phyloP scores from a whole-genome alignment of 2,888 invertebrate genomes.

The Acutogordius australiensis region DNA sequence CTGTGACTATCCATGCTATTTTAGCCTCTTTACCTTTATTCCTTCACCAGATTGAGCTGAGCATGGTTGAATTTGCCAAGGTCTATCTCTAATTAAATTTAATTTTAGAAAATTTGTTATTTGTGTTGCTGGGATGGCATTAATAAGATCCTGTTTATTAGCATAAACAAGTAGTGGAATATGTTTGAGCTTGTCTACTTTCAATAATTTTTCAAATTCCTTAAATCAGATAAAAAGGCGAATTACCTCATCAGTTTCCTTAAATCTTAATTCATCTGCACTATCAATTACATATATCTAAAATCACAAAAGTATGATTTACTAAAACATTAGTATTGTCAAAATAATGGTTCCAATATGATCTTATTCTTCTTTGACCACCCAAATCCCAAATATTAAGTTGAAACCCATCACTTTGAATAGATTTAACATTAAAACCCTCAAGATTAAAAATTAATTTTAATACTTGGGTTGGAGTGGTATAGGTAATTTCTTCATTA shows the following conservation, averaged over 20 bases:
- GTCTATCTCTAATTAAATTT: not conserved
- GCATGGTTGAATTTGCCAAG: not conserved
- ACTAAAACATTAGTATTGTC: slow-evolving; percentile 94
- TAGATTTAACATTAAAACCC: slow-evolving; percentile 93
- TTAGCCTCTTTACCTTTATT: too few species aligned
- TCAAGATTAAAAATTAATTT: slow-evolving; percentile 18
- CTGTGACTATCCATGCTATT: too few species aligned
- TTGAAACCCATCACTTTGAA: slow-evolving; percentile 72
- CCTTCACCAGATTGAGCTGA: slow-evolving; percentile 9
- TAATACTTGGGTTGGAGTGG: slow-evolving; percentile 55
- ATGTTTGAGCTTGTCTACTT: not conserved
- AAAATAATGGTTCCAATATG: slow-evolving; percentile 97
- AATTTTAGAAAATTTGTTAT: not conserved
- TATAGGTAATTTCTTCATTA: slow-evolving; percentile 68
- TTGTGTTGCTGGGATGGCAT: not conserved
- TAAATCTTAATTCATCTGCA: slow-evolving; percentile 58
- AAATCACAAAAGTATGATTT: too few species aligned
- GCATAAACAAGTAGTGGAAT: not conserved
- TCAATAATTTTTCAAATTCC: not conserved
- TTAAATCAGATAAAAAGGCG: too few species aligned
- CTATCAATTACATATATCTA: slow-evolving; percentile 97
- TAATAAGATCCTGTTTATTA: slow-evolving; percentile 6
- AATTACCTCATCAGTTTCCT: slow-evolving; percentile 55
- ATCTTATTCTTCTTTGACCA: slow-evolving; percentile 82
- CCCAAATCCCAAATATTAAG: slow-evolving; percentile 99